phyloP scores from a whole-genome alignment of 2,113 vertebrate species.

The Chlorodrepanis virens region DNA sequence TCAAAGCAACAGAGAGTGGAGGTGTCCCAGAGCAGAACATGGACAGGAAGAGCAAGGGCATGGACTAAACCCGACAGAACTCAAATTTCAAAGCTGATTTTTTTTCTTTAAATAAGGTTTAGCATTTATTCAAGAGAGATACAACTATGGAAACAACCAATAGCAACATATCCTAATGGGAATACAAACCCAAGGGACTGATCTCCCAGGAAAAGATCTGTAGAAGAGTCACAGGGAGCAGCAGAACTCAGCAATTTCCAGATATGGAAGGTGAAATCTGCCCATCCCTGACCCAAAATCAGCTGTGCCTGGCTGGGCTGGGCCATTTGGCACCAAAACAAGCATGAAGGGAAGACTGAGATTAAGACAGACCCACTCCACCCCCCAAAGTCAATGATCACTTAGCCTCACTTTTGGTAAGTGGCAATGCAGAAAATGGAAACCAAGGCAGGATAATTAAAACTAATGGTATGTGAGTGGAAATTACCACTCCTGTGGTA shows the following conservation, averaged over 20 bases:
- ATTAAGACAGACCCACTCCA: neutral
- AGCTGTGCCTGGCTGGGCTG: neutral
- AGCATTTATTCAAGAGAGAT: neutral
- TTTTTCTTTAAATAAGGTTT: neutral
- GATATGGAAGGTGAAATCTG: neutral
- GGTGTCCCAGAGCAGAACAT: neutral
- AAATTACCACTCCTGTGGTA: slow-evolving; percentile 37
- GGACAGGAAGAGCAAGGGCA: fast-evolving
- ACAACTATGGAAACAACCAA: neutral
- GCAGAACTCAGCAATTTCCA: neutral
- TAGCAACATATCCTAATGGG: neutral
- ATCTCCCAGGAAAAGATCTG: neutral
- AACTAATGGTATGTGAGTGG: slow-evolving; percentile 18
- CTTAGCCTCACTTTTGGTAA: slow-evolving; percentile 4
- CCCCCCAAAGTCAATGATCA: neutral
- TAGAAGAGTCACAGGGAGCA: neutral
- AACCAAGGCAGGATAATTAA: slow-evolving; percentile 29
- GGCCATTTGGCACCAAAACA: neutral
- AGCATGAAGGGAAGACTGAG: neutral
- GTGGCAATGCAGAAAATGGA: neutral
- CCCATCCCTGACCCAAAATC: neutral
- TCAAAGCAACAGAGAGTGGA: neutral
- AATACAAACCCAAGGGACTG: neutral
- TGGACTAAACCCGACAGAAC: neutral
- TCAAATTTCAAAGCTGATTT: neutral